Evolutionary conservation across 2,888 invertebrate genomes (phyloP).

Genomic region (Amphimallon solstitiale): DNA sequence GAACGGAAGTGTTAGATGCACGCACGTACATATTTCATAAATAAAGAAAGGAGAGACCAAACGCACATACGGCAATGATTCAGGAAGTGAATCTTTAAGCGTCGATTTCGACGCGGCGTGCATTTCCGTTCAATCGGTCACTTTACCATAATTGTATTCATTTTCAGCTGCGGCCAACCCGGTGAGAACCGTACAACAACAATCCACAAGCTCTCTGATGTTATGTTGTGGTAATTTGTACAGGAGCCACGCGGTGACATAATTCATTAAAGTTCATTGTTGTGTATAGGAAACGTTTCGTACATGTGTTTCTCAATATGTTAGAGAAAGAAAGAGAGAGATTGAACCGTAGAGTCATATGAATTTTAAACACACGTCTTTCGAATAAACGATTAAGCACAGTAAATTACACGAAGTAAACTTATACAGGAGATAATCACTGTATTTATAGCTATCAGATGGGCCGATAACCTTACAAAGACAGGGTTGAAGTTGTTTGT

Average conservation of each 20-base stretch:
- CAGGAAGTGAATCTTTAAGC: slow-evolving; percentile 37
- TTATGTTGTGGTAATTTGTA: slow-evolving; percentile 24
- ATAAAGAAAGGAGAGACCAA: slow-evolving; percentile 12
- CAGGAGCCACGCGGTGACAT: slow-evolving; percentile 32
- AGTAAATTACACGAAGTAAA: slow-evolving; percentile 24
- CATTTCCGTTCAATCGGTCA: slow-evolving; percentile 37
- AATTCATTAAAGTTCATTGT: slow-evolving; percentile 33
- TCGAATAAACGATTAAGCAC: slow-evolving; percentile 19
- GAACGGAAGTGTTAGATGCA: slow-evolving; percentile 7
- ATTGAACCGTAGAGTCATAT: not conserved
- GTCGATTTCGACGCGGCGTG: slow-evolving; percentile 36
- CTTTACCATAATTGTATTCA: slow-evolving; percentile 33
- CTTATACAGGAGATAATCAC: slow-evolving; percentile 26
- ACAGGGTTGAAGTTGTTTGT: no score
- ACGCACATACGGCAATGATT: slow-evolving; percentile 20
- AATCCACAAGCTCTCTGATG: not conserved
- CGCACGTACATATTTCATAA: slow-evolving; percentile 13
- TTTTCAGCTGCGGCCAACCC: slow-evolving; percentile 20
- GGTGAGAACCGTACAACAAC: slow-evolving; percentile 4
- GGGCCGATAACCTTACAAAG: not conserved
- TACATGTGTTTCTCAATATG: not conserved
- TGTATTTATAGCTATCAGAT: slow-evolving; percentile 28
- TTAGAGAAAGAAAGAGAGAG: not conserved
- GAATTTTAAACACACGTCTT: slow-evolving; percentile 8
- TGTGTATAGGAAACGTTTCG: slow-evolving; percentile 11